Conservation (phyloP, 2,888 invertebrate species). For the Patella ulyssiponensis region DNA sequence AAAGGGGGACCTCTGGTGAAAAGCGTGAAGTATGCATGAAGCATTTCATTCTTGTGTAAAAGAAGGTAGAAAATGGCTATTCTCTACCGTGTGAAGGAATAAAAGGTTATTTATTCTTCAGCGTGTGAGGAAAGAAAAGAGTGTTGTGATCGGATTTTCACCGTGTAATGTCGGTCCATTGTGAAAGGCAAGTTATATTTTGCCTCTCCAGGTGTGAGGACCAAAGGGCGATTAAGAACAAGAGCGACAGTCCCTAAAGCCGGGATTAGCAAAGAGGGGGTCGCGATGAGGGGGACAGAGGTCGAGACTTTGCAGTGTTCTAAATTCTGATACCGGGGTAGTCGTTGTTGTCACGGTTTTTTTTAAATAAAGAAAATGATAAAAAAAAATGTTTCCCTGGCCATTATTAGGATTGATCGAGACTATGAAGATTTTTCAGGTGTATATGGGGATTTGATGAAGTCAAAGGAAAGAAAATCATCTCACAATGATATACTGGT, state of each 20-base stretch:
- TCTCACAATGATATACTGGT: background rate
- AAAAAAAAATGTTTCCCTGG: too few relatives aligned
- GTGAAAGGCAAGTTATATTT: background rate
- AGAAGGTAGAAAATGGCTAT: conserved; percentile 1
- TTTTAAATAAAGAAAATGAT: background rate
- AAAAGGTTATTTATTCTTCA: conserved; percentile 4
- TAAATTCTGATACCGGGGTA: background rate
- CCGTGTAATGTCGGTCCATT: conserved; percentile 9
- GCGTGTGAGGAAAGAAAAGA: conserved; percentile 8
- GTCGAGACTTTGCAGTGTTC: background rate
- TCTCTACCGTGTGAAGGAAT: conserved; percentile 6
- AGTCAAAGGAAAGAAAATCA: background rate
- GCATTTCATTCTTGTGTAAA: background rate
- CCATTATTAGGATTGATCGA: background rate
- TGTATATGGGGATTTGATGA: background rate
- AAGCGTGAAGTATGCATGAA: conserved; percentile 1
- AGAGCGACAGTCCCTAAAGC: conserved; percentile 1
- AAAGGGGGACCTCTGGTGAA: background rate
- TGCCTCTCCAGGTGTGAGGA: conserved; percentile 4
- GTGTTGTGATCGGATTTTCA: conserved; percentile 11
- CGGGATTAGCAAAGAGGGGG: conserved; percentile 5
- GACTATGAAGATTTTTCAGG: background rate
- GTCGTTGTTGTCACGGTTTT: background rate
- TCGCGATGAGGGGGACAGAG: background rate
- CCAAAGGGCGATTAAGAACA: conserved; percentile 2